Conservation (phyloP, 2,888 invertebrate species). For the Monopis laevigella region DNA sequence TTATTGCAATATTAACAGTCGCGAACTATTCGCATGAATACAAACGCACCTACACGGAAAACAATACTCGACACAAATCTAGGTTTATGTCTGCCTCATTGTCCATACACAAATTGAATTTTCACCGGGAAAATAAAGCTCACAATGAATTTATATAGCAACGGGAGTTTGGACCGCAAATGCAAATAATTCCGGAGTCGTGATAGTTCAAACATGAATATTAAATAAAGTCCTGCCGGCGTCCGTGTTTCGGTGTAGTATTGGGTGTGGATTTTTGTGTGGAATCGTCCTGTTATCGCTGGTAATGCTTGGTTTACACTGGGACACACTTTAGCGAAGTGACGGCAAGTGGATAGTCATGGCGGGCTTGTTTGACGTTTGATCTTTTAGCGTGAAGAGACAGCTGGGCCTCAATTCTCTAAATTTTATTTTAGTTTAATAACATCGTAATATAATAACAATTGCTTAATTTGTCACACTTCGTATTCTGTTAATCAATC, state of each 20-base stretch:
- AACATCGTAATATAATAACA: too few relatives aligned
- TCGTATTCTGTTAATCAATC: too few relatives aligned
- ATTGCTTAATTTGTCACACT: too few relatives aligned
- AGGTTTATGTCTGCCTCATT: conserved; percentile 43
- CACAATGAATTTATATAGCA: conserved; percentile 35
- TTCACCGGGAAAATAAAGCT: conserved; percentile 44
- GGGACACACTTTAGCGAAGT: too few relatives aligned
- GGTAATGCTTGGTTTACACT: too few relatives aligned
- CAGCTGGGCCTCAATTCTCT: too few relatives aligned
- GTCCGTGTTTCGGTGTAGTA: neutral
- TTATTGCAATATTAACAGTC: neutral
- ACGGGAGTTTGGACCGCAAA: conserved; percentile 36
- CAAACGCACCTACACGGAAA: neutral
- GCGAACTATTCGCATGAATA: neutral
- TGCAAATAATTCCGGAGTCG: conserved; percentile 12
- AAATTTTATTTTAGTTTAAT: too few relatives aligned
- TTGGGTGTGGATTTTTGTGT: too few relatives aligned
- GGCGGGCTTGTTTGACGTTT: too few relatives aligned
- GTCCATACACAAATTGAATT: conserved; percentile 45
- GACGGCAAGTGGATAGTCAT: too few relatives aligned
- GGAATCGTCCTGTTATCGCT: too few relatives aligned
- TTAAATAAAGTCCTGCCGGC: conserved; percentile 10
- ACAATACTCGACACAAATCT: conserved; percentile 24
- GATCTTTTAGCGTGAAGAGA: too few relatives aligned
- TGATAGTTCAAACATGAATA: conserved; percentile 12